Evolutionary conservation across 2,113 vertebrate genomes (phyloP).

Genomic region (Platichthys stellatus): DNA sequence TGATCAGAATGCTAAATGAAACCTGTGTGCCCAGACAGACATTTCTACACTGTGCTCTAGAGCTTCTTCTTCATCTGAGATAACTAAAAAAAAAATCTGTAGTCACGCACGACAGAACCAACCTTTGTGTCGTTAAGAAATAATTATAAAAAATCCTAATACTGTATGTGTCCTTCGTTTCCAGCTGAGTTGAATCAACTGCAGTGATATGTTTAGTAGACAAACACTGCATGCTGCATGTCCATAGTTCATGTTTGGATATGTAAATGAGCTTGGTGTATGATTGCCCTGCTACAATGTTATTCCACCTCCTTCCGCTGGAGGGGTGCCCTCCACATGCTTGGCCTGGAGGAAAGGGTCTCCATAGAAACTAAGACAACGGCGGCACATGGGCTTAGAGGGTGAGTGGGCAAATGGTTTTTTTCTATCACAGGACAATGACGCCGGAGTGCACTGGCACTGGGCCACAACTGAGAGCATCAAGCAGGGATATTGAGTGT

Average conservation of each 20-base stretch:
- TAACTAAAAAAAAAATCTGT: neutral
- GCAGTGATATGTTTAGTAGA: constrained; percentile 62
- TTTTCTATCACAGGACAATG: constrained; percentile 61
- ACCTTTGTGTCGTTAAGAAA: neutral
- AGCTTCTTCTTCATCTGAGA: neutral
- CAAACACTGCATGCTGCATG: constrained; percentile 58
- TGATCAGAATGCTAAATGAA: constrained; percentile 35
- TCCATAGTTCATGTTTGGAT: constrained; percentile 77
- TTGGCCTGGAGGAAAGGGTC: constrained; percentile 71
- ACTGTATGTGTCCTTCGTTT: neutral
- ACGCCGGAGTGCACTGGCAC: constrained; percentile 61
- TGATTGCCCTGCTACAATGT: constrained; percentile 69
- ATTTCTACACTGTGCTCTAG: neutral
- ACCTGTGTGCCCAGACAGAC: neutral
- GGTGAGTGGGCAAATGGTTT: constrained; percentile 57
- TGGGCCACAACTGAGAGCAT: constrained; percentile 48
- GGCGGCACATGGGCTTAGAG: constrained; percentile 72
- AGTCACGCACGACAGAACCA: neutral
- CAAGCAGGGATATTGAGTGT: constrained; percentile 52
- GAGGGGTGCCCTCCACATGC: constrained; percentile 69
- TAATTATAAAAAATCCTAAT: neutral
- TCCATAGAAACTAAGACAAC: constrained; percentile 81
- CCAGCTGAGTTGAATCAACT: constrained; percentile 43
- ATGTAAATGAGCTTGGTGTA: constrained; percentile 73
- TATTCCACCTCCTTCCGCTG: constrained; percentile 70